Evolutionary conservation across 92 coral and sea anemone species (phyloP), one percentile per base, ranked within the genome.

Genomic region (Bergia sp.): DNA sequence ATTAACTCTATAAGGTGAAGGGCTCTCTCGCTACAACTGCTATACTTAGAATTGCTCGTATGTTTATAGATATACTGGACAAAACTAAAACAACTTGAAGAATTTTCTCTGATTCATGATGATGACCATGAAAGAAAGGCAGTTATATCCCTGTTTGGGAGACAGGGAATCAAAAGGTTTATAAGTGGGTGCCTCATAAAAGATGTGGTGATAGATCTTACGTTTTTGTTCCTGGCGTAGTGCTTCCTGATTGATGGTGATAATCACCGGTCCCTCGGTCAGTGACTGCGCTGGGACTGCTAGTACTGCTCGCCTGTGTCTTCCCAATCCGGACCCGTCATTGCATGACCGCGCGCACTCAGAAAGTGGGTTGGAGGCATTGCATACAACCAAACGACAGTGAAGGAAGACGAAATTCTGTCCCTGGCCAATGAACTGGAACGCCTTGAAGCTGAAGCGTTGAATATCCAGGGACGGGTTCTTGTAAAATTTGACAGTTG

Each of bases 391-490:
- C 85, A 95, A 86, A 79, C 89, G 91, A 37, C 98, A 95, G 81
- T 93, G 96, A 40, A 95, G 88, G 88, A 92, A 95, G 10, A 95
- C 96, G 42, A 95, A 95, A 41, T 50, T 86, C 76, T 91, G 88
- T 53, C 92, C 93, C 58, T 88, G 45, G 20, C 94, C 94, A 43
- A 91, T 88, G 73, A 95, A 95, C 84, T 93, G 90, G 82, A 95
- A 95, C 23, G 96, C 95, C 47, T 95, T 92, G 82, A 95, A 93
- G 81, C 98, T 95, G 49, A 91, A 93, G 66, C 96, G 88, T 86
- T 94, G 91, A 55, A 88, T 45, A 36, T 90, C 92, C n/a, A 82
- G 77, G 11, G 89, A 77, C 53, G 93, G 88, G 40, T 77, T 13
- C 38, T 89, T 73, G 58, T 76, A 89, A 76, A 86, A 75, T 21